Evolutionary conservation across 2,113 vertebrate genomes (phyloP).

Genomic region (Sylvietta virens): DNA sequence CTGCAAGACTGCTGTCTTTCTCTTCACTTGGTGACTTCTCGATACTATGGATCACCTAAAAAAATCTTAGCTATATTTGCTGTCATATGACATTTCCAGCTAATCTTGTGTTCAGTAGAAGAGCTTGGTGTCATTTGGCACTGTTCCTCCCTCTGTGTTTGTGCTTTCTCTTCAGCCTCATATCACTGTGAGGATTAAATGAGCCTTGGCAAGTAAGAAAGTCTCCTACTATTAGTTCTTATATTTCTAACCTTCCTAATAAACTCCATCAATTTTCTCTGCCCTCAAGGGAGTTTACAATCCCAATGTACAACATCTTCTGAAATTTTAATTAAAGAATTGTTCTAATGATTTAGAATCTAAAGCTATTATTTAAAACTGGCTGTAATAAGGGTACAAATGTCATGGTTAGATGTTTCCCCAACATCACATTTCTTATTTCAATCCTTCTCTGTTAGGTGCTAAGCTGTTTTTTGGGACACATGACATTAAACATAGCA

Average conservation of each 20-base stretch:
- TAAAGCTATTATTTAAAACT: neutral
- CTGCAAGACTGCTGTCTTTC: neutral
- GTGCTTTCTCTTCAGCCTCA: neutral
- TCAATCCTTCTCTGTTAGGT: neutral
- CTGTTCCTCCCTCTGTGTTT: neutral
- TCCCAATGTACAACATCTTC: neutral
- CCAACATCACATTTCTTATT: neutral
- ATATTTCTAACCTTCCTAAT: neutral
- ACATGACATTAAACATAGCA: neutral
- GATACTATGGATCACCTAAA: neutral
- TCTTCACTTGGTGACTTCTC: neutral
- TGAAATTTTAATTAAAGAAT: neutral
- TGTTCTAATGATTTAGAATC: neutral
- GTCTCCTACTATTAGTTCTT: neutral
- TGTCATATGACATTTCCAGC: neutral
- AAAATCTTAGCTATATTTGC: neutral
- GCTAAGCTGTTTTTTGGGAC: neutral
- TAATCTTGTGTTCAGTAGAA: neutral
- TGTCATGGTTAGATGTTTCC: neutral
- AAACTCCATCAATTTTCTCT: neutral
- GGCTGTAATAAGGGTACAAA: neutral
- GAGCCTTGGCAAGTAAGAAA: neutral
- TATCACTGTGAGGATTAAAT: neutral
- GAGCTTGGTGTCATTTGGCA: neutral
- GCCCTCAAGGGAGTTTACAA: neutral